Evolutionary conservation across 37 sponge, comb jelly and placozoan species (phyloP).

Genomic region (Mnemiopsis leidyi): DNA sequence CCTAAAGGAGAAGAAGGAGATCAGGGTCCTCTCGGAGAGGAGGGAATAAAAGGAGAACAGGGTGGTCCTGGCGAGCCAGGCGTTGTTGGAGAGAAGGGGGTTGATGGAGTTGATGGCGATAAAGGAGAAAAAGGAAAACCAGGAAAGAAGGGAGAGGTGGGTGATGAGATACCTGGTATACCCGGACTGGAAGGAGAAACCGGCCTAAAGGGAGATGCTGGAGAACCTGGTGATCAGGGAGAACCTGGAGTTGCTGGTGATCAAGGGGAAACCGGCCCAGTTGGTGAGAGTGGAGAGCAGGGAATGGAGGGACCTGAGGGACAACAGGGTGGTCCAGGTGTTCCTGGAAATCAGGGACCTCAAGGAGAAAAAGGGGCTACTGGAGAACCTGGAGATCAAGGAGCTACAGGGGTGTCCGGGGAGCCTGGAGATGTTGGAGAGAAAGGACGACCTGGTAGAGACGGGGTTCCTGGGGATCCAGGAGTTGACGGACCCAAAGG

Average conservation of each 20-base stretch:
- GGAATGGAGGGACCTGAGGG: slow-evolving; percentile 66
- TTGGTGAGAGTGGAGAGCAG: neutral
- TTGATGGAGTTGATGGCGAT: neutral
- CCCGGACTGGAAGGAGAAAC: neutral
- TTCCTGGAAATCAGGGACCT: neutral
- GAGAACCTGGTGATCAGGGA: neutral
- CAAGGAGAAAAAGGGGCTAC: neutral
- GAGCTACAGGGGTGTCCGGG: neutral
- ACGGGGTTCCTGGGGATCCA: neutral
- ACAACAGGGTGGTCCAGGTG: neutral
- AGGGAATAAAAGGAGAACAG: neutral
- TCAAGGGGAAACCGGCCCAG: neutral
- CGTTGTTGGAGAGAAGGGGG: neutral
- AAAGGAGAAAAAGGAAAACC: neutral
- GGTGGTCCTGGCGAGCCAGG: neutral
- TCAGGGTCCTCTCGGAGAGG: too few species aligned
- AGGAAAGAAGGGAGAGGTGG: neutral
- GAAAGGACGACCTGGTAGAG: too few species aligned
- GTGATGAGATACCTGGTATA: too few species aligned
- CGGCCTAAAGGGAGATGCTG: neutral
- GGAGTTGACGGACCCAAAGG: neutral
- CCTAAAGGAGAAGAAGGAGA: neutral
- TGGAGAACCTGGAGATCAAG: neutral
- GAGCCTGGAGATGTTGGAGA: slow-evolving; percentile 12
- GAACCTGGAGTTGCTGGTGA: neutral